Conservation (phyloP, 2,888 invertebrate genomes). For the Phania funesta region DNA sequence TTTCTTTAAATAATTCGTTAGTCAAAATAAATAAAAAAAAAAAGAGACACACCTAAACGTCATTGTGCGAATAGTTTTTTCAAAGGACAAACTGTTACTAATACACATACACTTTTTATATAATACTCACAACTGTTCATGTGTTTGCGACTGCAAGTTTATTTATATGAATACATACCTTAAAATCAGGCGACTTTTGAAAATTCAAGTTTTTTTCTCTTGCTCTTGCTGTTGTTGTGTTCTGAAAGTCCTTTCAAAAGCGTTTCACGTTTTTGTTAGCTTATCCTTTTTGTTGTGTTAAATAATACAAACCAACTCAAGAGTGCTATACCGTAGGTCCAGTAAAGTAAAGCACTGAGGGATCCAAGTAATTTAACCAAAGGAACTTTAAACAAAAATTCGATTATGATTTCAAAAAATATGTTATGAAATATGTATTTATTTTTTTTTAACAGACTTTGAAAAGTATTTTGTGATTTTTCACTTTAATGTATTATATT, state of each 20-base stretch:
- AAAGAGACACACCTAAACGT: constrained; percentile 59
- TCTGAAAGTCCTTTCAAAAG: constrained; percentile 34
- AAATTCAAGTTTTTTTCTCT: constrained; percentile 39
- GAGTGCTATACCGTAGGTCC: constrained; percentile 61
- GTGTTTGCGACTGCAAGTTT: not conserved
- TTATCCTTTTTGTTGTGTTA: constrained; percentile 3
- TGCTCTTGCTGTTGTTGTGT: constrained; percentile 15
- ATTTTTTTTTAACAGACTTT: not conserved
- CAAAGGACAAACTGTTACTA: constrained; percentile 15
- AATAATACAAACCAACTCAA: constrained; percentile 23
- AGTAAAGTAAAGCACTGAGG: constrained; percentile 58
- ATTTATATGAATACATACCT: constrained; percentile 73
- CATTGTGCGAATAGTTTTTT: constrained; percentile 8
- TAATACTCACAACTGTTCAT: not conserved
- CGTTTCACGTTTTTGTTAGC: not conserved
- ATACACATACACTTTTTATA: constrained; percentile 2
- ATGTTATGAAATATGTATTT: not conserved
- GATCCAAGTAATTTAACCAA: constrained; percentile 40
- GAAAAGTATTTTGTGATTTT: not conserved
- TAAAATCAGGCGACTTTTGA: constrained; percentile 76
- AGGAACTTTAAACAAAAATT: too few species aligned
- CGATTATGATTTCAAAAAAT: not conserved
- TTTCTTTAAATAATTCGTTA: not conserved
- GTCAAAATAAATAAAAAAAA: not conserved
- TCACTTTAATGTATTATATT: not conserved